Percentiles rank a stretch among this genome's conserved stretches.
These are phyloP conservation scores for Psilanteris sp. DNA, from an alignment of 1,140 invertebrate genomes.

Conservation along the genomic window DNA sequence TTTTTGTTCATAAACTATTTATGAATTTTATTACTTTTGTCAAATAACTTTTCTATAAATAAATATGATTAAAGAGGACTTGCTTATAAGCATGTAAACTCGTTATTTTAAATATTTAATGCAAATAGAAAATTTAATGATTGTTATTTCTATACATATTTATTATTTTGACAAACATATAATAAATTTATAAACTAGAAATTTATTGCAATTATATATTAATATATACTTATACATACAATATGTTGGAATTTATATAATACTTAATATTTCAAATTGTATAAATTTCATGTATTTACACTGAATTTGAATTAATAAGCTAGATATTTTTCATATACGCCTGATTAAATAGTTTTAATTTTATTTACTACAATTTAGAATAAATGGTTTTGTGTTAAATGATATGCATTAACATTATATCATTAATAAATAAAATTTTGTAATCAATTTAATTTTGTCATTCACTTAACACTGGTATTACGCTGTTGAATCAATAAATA, in stretches of 20 bases:
- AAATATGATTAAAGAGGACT: conserved; percentile 36
- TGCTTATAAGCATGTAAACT: conserved; percentile 16
- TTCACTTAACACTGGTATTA: conserved; percentile 66
- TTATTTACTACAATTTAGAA: too few relatives aligned
- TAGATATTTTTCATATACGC: conserved; percentile 15
- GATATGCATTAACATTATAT: too few relatives aligned
- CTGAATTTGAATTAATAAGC: too few relatives aligned
- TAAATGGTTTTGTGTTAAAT: too few relatives aligned
- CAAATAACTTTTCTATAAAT: conserved; percentile 41
- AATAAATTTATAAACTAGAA: conserved; percentile 5
- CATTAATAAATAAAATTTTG: conserved; percentile 56
- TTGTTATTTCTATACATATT: conserved; percentile 42
- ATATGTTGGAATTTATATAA: neutral
- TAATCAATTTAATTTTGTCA: conserved; percentile 66
- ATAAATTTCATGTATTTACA: too few relatives aligned
- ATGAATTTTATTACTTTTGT: conserved; percentile 19
- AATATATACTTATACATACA: too few relatives aligned
- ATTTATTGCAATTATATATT: conserved; percentile 34
- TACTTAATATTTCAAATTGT: too few relatives aligned
- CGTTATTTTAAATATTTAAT: conserved; percentile 39
- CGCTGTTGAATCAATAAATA: conserved; percentile 68
- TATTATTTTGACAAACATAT: conserved; percentile 28
- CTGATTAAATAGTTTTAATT: conserved; percentile 33
- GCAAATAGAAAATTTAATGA: conserved; percentile 45
- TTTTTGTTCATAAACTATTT: too few relatives aligned